Evolutionary conservation across 2,113 vertebrate species (phyloP), one percentile per base, ranked within the genome.

Genomic region (Phylloscopus trochiloides): DNA sequence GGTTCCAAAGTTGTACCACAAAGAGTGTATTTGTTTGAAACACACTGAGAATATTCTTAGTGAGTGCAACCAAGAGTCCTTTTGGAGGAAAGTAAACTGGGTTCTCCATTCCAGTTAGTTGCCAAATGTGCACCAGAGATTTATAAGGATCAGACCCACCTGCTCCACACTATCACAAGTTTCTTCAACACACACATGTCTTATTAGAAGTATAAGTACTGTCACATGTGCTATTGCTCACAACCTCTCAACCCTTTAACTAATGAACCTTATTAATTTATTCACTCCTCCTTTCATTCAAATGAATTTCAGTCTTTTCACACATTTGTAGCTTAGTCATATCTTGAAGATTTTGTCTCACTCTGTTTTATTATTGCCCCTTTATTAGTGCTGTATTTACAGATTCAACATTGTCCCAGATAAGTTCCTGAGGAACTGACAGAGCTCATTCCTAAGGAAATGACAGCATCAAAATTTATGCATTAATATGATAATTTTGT

Each of bases 31-130:
- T 48, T 40, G 8, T 58, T 68, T 65, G 32, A 76, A 66, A 26
- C 5, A 38, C 9, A 55, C 14, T 54, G 13, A 26, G 3, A 57
- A 3, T 32, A 21, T 31, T 57, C 50, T 61, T 66, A 54, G 6
- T 0, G 1, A 85, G 3, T 42, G 12, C 13, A 68, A 57, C 3
- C 6, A 52, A 55, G 16, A 38, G 51, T 77, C 8, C 1, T 86
- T 83, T 71, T 73, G 36, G 22, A 80, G 15, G 14, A 72, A 75
- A 42, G 7, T 8, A 68, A 67, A 86, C 11, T 51, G 45, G 4
- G 6, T 43, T 86, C 9, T 92, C 28, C 6, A 22, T 86, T 92
- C 28, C 31, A 72, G 14, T 55, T 79, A 10, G 24, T 75, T n/a
- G 58, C 7, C 13, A 55, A 54, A 59, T 15, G 3, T 67, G 6